Conservation (phyloP, 1,140 invertebrate species). For the Alviniconcha marisindica region DNA sequence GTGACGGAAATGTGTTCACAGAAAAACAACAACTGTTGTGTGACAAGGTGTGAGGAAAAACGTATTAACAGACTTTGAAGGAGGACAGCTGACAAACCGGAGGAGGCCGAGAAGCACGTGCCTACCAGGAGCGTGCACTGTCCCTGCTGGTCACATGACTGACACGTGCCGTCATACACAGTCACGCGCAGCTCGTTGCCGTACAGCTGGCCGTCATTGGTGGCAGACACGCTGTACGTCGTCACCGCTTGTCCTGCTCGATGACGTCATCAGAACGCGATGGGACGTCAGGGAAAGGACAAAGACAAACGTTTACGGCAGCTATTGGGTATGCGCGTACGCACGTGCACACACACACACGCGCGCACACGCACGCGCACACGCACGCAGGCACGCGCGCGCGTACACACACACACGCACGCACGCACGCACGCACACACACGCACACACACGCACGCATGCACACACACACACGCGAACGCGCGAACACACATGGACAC, state of each 20-base stretch:
- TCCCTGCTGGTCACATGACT: slow-evolving; percentile 13
- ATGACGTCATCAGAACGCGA: neutral
- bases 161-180: neutral
- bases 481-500: slow-evolving; percentile 23
- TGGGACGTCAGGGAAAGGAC: no score
- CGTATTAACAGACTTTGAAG: no score
- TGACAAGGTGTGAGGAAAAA: no score
- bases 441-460: slow-evolving; percentile 9
- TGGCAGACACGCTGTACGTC: neutral
- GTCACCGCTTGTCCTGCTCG: neutral
- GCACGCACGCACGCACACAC: slow-evolving; percentile 14
- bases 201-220: slow-evolving; percentile 8
- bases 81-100: no score
- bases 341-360: neutral
- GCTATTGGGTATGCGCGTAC: neutral
- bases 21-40: no score
- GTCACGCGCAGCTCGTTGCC: neutral
- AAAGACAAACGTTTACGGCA: no score
- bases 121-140: neutral
- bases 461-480: slow-evolving; percentile 35
- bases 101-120: neutral
- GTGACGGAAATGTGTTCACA: neutral
- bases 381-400: neutral
- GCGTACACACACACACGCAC: neutral
- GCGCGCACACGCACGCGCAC: neutral